Base-by-base conservation (phyloP, 2,113 vertebrate genomes). In the Zingel zingel region DNA sequence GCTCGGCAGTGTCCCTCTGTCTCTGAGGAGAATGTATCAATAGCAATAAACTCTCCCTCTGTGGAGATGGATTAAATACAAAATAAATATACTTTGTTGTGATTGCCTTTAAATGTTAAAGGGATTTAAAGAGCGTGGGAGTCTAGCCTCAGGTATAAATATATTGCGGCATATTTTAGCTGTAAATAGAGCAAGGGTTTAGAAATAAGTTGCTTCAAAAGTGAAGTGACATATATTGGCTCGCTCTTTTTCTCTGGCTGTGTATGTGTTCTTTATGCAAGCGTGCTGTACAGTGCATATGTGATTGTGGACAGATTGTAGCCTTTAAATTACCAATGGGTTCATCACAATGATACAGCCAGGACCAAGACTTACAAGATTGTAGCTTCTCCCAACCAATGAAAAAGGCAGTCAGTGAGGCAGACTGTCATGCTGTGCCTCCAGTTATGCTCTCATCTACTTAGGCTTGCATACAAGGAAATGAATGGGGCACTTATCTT, bases 21-120 rank as follows among this genome's bases (percentile, higher is more conserved):
- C 61, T 87, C 86, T 25, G 47, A 59, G 77, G 82, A 69, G 62
- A 68, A 56, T 10, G 12, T 86, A 82, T 75, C 63, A 79, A 68
- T 89, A 88, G 70, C 45, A 76, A 85, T 57, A 79, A 84, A 45
- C 54, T 25, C n/a, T 14, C 58, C 56, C 73, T 88, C 81, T 19
- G 56, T 59, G 74, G 70, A 53, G 47, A 56, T 50, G 78, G 72
- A 71, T 86, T 81, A 74, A 76, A 65, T 19, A 77, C 56, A 84
- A 88, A 87, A 86, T 88, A 84, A 83, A 88, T 82, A 82, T 74
- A 76, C 64, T 83, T 87, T 78, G 56, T 73, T 78, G 73, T 79
- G 81, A 83, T 58, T 77, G 80, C 79, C 59, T 91, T 89, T 91
- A 91, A 94, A 91, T 84, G 86, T 92, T 89, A 85, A 79, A 83